A percentile compares a stretch with the other conserved stretches of the same genome.
These are phyloP conservation scores for Cryptomyrus ogoouensis DNA, from an alignment of 2,113 vertebrate genomes.

Conservation along the genomic window DNA sequence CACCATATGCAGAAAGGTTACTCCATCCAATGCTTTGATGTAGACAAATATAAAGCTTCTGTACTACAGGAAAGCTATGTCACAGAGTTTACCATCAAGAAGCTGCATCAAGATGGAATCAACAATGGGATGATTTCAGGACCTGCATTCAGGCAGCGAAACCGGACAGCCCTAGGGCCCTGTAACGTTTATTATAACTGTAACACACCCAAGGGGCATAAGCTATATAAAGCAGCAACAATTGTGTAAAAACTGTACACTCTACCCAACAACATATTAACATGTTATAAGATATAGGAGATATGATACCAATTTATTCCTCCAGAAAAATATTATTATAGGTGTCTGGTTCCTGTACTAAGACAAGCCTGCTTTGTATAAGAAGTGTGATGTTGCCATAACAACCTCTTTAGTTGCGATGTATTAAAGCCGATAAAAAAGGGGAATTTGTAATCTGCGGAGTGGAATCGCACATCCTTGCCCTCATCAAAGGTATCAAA, in stretches of 20 bases:
- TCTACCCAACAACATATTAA: not conserved
- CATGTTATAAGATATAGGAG: not conserved
- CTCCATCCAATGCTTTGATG: not conserved
- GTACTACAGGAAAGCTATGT: not conserved
- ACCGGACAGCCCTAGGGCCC: not conserved
- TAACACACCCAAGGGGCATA: not conserved
- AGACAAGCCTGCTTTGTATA: not conserved
- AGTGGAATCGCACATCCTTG: not conserved
- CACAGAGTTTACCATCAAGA: not conserved
- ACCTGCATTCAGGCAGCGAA: not conserved
- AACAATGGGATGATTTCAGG: not conserved
- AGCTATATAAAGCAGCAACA: not conserved
- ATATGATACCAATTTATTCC: not conserved
- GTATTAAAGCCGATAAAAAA: constrained; percentile 8
- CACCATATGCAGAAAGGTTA: not conserved
- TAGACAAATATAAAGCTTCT: not conserved
- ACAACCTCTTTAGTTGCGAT: constrained; percentile 10
- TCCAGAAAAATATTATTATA: not conserved
- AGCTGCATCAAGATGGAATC: not conserved
- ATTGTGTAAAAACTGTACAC: not conserved
- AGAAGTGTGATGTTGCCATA: constrained; percentile 20
- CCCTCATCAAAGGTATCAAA: not conserved
- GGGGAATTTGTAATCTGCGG: not conserved
- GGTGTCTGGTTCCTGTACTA: not conserved
- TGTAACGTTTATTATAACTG: not conserved